Base-by-base conservation (phyloP, 2,113 vertebrate species). In the Periophthalmus modestus region DNA sequence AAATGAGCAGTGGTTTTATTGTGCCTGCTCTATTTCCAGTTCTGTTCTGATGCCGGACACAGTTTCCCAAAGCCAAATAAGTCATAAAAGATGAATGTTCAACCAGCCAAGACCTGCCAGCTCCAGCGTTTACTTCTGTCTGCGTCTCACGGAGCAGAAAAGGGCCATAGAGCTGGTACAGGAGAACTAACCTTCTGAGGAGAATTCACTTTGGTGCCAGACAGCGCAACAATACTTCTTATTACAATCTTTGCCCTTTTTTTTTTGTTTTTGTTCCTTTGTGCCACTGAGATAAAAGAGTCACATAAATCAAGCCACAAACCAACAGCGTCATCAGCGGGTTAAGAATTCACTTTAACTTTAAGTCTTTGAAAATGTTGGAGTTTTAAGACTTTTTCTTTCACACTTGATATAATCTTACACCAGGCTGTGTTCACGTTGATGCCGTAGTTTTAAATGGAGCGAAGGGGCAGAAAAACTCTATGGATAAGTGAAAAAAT, bases 1-100 rank as follows among this genome's bases (percentile, higher is more conserved):
- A 63, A 71, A 74, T 68, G 71, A 77, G 71, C 52, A 21, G 52
- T 28, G 9, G 63, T 1, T 67, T 74, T 71, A 63, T 57, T 71
- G 71, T 78, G 47, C 11, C 28, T 4, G 62, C 34, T 54, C n/a
- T 74, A 34, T 72, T 69, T 71, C n/a, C 34, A 12, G 18, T 62
- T 73, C 33, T 43, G 7, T 12, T 0, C 66, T n/a, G 36, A 15
- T 52, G 48, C 68, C 0, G 15, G 19, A 21, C 48, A 69, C 16
- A 10, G 1, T 75, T 47, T 68, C 46, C 54, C 28, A 16, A 28
- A 74, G 67, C 48, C 21, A 5, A 19, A 66, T 68, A 67, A 52
- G 52, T 13, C 67, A 57, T 39, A 19, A 23, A 15, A n/a, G 58
- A 13, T 16, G 39, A 15, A 67, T 46, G 39, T 16, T 46, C 18